These are phyloP conservation scores for Whitmania pigra DNA, from an alignment of 1,140 invertebrate species.

Conservation along the genomic window DNA sequence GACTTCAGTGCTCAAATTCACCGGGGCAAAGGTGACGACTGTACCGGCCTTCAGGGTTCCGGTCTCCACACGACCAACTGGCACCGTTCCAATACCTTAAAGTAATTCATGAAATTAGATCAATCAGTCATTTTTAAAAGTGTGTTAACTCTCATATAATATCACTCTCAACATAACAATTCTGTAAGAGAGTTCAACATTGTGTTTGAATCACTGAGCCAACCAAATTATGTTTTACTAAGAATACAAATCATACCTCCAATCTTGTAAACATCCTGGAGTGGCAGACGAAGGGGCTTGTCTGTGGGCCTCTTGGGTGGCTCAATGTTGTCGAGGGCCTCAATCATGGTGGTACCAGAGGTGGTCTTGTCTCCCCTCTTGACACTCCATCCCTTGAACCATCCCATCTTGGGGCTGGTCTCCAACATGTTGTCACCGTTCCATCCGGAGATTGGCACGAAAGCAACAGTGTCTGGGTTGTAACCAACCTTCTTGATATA, in stretches of 20 bases:
- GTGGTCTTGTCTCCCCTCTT: constrained; percentile 58
- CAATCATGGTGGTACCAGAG: constrained; percentile 73
- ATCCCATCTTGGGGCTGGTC: too few relatives aligned
- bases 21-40: too few relatives aligned
- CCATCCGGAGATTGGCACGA: too few relatives aligned
- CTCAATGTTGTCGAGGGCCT: constrained; percentile 86
- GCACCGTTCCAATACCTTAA: constrained; percentile 97
- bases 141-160: background rate
- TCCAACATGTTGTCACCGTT: too few relatives aligned
- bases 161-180: background rate
- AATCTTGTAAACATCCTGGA: constrained; percentile 98
- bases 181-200: constrained; percentile 6
- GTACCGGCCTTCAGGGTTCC: too few relatives aligned
- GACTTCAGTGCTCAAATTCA: constrained; percentile 96
- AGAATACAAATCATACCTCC: constrained; percentile 50
- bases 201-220: background rate
- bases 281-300: too few relatives aligned
- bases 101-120: constrained; percentile 50
- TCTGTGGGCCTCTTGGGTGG: constrained; percentile 72
- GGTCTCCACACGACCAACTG: too few relatives aligned
- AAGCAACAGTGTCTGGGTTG: too few relatives aligned
- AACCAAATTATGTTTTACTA: background rate
- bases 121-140: too few relatives aligned
- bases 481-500: too few relatives aligned
- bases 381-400: constrained; percentile 56